phyloP scores from a whole-genome alignment of 2,113 vertebrate species.

The Apteryx mantelli region DNA sequence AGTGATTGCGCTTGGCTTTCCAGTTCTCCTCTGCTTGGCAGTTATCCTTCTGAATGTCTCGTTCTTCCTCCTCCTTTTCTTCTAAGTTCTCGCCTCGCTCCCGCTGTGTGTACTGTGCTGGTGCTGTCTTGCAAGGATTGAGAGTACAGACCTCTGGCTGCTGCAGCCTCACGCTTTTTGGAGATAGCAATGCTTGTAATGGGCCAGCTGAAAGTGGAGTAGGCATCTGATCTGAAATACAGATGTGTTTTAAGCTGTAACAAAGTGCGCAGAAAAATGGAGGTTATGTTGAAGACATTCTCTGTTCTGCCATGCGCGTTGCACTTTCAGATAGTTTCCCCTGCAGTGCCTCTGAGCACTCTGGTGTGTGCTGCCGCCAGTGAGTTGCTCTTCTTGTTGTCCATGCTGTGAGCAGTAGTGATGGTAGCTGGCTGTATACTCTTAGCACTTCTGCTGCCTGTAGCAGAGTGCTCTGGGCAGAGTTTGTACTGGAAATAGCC shows the following conservation, averaged over 20 bases:
- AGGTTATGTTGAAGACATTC: not conserved
- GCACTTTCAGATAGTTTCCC: not conserved
- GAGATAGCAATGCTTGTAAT: fast-evolving
- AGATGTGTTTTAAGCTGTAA: not conserved
- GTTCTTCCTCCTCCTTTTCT: not conserved
- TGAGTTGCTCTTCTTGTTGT: not conserved
- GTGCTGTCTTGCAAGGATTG: not conserved
- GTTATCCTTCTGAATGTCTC: not conserved
- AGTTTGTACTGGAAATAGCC: not conserved
- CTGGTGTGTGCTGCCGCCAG: too few relatives aligned
- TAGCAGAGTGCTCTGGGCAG: not conserved
- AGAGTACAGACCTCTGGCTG: not conserved
- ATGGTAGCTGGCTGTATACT: not conserved
- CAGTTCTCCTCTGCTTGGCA: not conserved
- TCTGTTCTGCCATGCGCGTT: fast-evolving
- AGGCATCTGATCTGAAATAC: not conserved
- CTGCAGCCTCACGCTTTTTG: not conserved
- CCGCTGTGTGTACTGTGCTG: too few relatives aligned
- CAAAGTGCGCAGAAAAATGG: not conserved
- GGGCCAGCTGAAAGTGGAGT: not conserved
- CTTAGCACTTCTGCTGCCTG: not conserved
- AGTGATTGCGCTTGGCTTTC: not conserved
- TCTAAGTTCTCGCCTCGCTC: fast-evolving
- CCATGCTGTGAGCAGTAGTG: fast-evolving
- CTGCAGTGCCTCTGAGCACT: not conserved